A percentile compares a stretch with the other conserved stretches of the same genome.
These are phyloP conservation scores for Pristionchus arcanus DNA, from an alignment of 2,888 invertebrate species.

Conservation along the genomic window DNA sequence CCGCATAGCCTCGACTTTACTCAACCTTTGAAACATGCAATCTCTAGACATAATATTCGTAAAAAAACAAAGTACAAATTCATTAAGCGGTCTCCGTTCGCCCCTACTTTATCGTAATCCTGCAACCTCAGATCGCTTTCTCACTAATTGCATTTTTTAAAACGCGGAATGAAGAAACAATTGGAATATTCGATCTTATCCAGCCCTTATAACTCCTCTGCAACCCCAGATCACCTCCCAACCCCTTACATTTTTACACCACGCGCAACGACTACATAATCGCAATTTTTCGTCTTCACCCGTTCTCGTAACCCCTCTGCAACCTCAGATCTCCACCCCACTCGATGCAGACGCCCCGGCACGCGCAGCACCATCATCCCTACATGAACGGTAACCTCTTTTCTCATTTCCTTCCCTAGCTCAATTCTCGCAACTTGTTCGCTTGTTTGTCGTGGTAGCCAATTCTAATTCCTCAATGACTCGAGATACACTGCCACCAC, in stretches of 20 bases:
- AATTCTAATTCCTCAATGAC: background rate
- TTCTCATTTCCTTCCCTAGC: background rate
- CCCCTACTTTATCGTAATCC: too few relatives aligned
- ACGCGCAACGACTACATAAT: background rate
- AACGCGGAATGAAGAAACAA: too few relatives aligned
- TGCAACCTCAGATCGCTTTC: too few relatives aligned
- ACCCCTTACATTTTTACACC: background rate
- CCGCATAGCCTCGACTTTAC: too few relatives aligned
- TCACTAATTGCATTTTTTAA: too few relatives aligned
- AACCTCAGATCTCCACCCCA: constrained; percentile 29
- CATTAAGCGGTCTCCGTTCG: too few relatives aligned
- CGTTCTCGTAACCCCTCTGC: background rate
- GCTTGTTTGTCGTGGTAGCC: background rate
- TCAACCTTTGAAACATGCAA: too few relatives aligned
- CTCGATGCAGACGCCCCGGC: constrained; percentile 13
- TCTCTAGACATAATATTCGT: too few relatives aligned
- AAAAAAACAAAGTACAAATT: too few relatives aligned
- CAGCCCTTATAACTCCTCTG: background rate
- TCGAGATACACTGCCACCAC: background rate
- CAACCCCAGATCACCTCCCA: background rate
- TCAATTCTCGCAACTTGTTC: background rate
- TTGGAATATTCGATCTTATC: background rate
- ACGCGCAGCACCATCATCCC: constrained; percentile 34
- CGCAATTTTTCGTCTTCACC: background rate
- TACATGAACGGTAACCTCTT: constrained; percentile 32